A percentile compares a stretch with the other conserved stretches of the same genome.
phyloP scores from a whole-genome alignment of 2,797 vertebrate genomes.

The Hypotaenidia philippensis region DNA sequence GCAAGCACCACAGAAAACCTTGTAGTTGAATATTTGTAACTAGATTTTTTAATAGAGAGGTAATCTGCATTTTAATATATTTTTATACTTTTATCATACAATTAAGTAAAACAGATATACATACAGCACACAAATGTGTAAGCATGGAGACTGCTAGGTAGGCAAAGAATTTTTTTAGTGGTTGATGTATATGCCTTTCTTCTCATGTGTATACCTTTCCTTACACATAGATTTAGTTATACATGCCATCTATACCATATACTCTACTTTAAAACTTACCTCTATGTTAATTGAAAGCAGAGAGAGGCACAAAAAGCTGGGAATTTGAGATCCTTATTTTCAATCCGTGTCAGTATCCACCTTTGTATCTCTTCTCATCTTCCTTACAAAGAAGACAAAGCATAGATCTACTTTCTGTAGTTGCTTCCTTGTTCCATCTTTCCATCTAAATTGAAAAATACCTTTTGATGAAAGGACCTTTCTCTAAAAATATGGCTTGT shows the following conservation, averaged over 20 bases:
- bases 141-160: not conserved
- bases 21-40: not conserved
- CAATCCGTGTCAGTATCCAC: not conserved
- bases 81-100: not conserved
- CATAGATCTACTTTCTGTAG: not conserved
- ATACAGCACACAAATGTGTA: not conserved
- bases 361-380: not conserved
- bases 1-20: not conserved
- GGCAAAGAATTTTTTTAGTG: not conserved
- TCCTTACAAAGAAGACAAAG: not conserved
- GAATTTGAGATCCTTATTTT: not conserved
- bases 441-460: not conserved
- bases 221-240: not conserved
- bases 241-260: rapidly evolving
- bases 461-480: not conserved
- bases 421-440: not conserved
- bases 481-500: not conserved
- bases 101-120: not conserved
- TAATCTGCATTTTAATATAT: not conserved
- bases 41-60: not conserved
- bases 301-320: not conserved
- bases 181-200: not conserved
- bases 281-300: not conserved
- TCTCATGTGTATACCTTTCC: not conserved
- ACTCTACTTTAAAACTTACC: not conserved